phyloP scores from a whole-genome alignment of 2,797 vertebrate genomes.

The Pelobates cultripes region DNA sequence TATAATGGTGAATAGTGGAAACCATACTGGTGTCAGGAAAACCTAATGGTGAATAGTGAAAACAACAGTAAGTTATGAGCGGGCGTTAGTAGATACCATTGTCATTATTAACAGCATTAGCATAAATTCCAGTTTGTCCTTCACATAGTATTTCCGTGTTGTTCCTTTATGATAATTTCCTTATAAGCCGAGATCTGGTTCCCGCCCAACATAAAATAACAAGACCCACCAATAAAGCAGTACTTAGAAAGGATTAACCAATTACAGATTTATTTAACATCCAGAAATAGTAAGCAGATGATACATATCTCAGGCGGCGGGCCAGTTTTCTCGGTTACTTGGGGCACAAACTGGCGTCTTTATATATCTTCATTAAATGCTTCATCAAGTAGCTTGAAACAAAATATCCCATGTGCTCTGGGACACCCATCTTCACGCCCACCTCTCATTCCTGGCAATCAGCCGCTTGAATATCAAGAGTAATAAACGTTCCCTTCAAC shows the following conservation, averaged over 20 bases:
- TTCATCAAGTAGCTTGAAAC: neutral
- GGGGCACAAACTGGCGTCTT: neutral
- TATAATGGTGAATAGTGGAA: too few relatives aligned
- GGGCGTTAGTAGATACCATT: too few relatives aligned
- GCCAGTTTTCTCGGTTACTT: neutral
- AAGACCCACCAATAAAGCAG: neutral
- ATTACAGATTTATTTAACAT: neutral
- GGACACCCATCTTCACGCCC: neutral
- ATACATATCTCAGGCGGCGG: neutral
- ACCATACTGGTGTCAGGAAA: too few relatives aligned
- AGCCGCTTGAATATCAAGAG: neutral
- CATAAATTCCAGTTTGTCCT: too few relatives aligned
- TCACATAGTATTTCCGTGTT: too few relatives aligned
- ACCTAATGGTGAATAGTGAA: too few relatives aligned
- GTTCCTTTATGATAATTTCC: too few relatives aligned
- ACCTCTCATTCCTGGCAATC: neutral
- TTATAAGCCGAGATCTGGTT: too few relatives aligned
- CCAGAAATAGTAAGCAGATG: neutral
- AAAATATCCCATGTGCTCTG: too few relatives aligned
- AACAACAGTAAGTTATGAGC: too few relatives aligned
- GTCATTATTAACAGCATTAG: too few relatives aligned
- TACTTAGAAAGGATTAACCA: neutral
- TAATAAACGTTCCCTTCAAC: neutral
- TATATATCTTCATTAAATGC: neutral
- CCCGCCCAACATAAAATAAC: neutral